Evolutionary conservation across 2,797 vertebrate genomes (phyloP).

Genomic region (Columba guinea): DNA sequence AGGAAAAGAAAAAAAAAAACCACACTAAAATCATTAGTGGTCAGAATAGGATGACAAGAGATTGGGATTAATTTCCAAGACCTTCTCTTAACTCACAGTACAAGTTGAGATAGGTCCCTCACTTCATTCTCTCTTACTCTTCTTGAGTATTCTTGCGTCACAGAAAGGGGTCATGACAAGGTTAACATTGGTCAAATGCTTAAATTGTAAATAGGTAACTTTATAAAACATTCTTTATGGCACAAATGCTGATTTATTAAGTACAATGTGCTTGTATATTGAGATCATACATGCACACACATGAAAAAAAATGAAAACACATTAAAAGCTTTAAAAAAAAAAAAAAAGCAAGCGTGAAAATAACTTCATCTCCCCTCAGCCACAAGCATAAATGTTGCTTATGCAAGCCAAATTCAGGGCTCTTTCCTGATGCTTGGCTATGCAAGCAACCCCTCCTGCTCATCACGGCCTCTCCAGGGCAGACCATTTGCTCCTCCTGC

Average conservation of each 20-base stretch:
- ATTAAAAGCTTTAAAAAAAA: neutral
- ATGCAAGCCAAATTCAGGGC: neutral
- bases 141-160: neutral
- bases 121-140: neutral
- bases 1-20: neutral
- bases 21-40: neutral
- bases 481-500: neutral
- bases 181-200: neutral
- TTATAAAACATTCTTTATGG: neutral
- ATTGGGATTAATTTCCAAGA: neutral
- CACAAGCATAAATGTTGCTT: neutral
- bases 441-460: neutral
- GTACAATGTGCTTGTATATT: neutral
- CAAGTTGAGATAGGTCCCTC: neutral
- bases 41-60: neutral
- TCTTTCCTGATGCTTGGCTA: neutral
- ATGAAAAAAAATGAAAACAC: neutral
- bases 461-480: neutral
- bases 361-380: neutral
- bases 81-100: neutral
- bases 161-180: neutral
- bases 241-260: neutral
- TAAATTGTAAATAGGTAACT: neutral
- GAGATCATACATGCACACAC: neutral
- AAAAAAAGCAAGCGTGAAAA: neutral